phyloP scores from a whole-genome alignment of 2,113 vertebrate species.

The Lanius ludovicianus region DNA sequence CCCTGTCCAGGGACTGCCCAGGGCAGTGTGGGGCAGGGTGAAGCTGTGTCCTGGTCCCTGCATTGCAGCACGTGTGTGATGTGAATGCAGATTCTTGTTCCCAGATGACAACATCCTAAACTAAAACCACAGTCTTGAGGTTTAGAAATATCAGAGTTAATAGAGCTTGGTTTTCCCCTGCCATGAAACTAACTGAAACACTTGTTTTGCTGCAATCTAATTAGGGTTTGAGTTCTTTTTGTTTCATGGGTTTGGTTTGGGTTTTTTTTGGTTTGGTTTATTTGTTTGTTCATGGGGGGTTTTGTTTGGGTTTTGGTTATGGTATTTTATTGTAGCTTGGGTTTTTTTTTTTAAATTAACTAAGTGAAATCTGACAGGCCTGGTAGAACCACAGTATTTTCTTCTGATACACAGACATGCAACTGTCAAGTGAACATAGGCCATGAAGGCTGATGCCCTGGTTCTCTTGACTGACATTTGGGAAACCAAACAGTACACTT shows the following conservation, averaged over 20 bases:
- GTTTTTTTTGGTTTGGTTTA: not conserved
- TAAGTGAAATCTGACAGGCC: not conserved
- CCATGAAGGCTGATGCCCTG: not conserved
- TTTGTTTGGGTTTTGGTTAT: not conserved
- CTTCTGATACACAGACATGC: not conserved
- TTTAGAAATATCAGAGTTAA: not conserved
- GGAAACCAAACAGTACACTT: not conserved
- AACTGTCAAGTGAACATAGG: not conserved
- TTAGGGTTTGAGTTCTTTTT: not conserved
- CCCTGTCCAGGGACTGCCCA: not conserved
- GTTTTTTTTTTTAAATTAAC: not conserved
- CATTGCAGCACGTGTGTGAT: fast-evolving
- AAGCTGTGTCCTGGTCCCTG: not conserved
- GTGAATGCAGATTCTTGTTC: not conserved
- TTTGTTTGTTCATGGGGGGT: not conserved
- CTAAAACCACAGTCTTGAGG: not conserved
- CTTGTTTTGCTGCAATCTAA: not conserved
- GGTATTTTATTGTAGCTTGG: not conserved
- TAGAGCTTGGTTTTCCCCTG: not conserved
- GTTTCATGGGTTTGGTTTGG: not conserved
- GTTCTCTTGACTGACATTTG: not conserved
- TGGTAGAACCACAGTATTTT: not conserved
- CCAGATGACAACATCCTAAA: not conserved
- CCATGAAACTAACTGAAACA: not conserved
- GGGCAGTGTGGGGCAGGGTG: too few relatives aligned